phyloP scores from a whole-genome alignment of 2,113 vertebrate genomes.

The Pagrus major region DNA sequence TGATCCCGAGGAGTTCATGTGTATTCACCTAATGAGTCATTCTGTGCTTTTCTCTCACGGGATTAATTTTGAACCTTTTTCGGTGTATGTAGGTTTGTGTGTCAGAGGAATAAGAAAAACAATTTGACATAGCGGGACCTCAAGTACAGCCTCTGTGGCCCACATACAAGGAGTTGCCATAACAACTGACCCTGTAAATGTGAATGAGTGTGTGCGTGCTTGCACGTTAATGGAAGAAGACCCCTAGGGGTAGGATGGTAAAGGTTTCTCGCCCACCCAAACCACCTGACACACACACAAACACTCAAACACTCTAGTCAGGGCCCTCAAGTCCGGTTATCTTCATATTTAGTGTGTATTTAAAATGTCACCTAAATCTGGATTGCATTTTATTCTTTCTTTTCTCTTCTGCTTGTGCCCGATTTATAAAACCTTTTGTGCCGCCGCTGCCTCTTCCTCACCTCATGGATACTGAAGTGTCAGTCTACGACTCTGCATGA shows the following conservation, averaged over 20 bases:
- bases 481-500: constrained; percentile 50
- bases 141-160: not conserved
- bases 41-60: not conserved
- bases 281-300: constrained; percentile 34
- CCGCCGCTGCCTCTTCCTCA: constrained; percentile 23
- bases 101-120: not conserved
- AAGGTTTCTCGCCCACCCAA: constrained; percentile 5
- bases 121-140: not conserved
- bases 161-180: constrained; percentile 32
- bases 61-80: not conserved
- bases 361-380: not conserved
- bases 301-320: constrained; percentile 21
- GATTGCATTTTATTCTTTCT: not conserved
- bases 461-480: constrained; percentile 28
- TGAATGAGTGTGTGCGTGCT: constrained; percentile 5
- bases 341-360: not conserved
- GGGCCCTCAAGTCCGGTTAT: not conserved
- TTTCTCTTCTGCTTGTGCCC: not conserved
- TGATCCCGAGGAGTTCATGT: constrained; percentile 3
- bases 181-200: constrained; percentile 40
- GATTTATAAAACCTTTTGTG: not conserved
- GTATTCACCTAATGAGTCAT: not conserved
- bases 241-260: constrained; percentile 10
- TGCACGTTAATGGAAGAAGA: constrained; percentile 53
- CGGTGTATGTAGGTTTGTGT: not conserved